phyloP scores from a whole-genome alignment of 2,888 invertebrate genomes.

The Hydraecia micacea region DNA sequence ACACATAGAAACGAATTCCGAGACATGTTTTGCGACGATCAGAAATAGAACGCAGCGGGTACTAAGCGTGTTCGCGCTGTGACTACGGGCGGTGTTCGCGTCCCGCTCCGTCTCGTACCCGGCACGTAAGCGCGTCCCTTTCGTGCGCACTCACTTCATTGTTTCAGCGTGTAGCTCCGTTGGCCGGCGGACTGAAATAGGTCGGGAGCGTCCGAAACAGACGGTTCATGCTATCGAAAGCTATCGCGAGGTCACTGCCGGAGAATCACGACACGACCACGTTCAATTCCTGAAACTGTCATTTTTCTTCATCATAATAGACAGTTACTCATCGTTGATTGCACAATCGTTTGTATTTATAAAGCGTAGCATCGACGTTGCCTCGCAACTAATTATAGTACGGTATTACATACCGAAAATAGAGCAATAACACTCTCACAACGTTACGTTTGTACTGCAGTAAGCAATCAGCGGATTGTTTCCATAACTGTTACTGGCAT shows the following conservation, averaged over 20 bases:
- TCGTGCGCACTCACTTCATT: conserved; percentile 87
- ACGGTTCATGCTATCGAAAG: conserved; percentile 87
- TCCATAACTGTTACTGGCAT: conserved; percentile 80
- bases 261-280: conserved; percentile 77
- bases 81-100: conserved; percentile 80
- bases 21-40: conserved; percentile 90
- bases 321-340: conserved; percentile 64
- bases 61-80: conserved; percentile 87
- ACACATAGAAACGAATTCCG: conserved; percentile 90
- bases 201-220: conserved; percentile 88
- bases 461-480: conserved; percentile 80
- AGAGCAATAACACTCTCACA: conserved; percentile 76
- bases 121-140: conserved; percentile 83
- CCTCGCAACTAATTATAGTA: conserved; percentile 75
- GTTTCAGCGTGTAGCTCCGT: conserved; percentile 86
- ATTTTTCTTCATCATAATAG: conserved; percentile 64
- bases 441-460: conserved; percentile 73
- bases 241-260: conserved; percentile 88
- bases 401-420: conserved; percentile 72
- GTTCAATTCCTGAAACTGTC: conserved; percentile 70
- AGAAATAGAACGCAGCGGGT: conserved; percentile 89
- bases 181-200: conserved; percentile 89
- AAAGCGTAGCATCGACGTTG: conserved; percentile 63
- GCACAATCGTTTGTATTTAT: conserved; percentile 66
- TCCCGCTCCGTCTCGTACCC: conserved; percentile 82